Conservation (phyloP, 2,888 invertebrate genomes). For the Hybos culiciformis region DNA sequence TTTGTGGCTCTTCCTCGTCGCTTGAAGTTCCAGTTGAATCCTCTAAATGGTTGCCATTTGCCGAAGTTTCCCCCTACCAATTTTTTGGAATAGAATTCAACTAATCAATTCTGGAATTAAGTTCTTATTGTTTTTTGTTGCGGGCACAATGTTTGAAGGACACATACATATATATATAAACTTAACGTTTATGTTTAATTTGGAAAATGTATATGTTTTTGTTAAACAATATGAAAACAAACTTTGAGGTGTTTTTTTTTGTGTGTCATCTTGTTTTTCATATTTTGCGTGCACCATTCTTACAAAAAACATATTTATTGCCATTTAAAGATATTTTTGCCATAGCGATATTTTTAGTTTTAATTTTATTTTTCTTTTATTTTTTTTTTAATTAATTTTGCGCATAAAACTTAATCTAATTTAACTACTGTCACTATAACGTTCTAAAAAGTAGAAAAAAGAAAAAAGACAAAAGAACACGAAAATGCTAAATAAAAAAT, state of each 20-base stretch:
- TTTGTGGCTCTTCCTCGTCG: slow-evolving; percentile 22
- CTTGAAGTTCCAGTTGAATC: slow-evolving; percentile 36
- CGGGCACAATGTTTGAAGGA: too few relatives aligned
- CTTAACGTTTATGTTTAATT: slow-evolving; percentile 8
- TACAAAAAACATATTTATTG: background rate
- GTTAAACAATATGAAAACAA: background rate
- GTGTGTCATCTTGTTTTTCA: background rate
- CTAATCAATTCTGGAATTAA: slow-evolving; percentile 29
- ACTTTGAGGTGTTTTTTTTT: background rate
- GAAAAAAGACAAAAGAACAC: slow-evolving; percentile 16
- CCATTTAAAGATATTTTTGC: background rate
- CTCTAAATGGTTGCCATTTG: slow-evolving; percentile 38
- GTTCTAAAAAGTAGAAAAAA: slow-evolving; percentile 26
- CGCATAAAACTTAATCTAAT: slow-evolving; percentile 25
- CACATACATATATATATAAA: too few relatives aligned
- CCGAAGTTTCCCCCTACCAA: slow-evolving; percentile 39
- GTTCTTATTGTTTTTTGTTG: slow-evolving; percentile 15
- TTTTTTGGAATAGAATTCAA: slow-evolving; percentile 38
- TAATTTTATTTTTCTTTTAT: slow-evolving; percentile 10
- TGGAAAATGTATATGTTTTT: slow-evolving; percentile 6
- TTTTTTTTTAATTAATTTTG: slow-evolving; percentile 20
- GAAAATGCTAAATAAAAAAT: too few relatives aligned
- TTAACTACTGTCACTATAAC: slow-evolving; percentile 36
- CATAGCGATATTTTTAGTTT: background rate
- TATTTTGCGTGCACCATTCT: background rate